phyloP scores from a whole-genome alignment of 2,113 vertebrate species.

The Rhipidura dahli region DNA sequence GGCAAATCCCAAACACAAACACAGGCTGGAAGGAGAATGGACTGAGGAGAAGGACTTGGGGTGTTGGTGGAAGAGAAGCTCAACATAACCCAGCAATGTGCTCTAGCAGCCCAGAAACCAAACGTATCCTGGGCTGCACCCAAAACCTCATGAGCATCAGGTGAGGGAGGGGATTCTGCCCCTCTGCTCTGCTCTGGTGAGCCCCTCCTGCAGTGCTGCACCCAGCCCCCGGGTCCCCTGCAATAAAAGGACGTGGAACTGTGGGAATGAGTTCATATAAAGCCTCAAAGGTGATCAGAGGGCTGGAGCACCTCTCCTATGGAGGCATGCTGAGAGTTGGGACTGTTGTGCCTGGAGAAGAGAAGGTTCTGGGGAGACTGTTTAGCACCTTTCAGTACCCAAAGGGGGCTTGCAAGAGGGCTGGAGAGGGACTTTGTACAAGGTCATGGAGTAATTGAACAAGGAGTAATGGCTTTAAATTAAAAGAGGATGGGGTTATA shows the following conservation, averaged over 20 bases:
- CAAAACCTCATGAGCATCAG: accelerated
- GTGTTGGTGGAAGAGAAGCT: background rate
- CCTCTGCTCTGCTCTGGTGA: background rate
- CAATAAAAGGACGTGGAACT: background rate
- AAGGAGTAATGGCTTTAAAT: background rate
- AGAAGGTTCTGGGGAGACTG: background rate
- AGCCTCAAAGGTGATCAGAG: background rate
- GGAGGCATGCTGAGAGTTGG: background rate
- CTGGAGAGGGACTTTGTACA: background rate
- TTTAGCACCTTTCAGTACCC: background rate
- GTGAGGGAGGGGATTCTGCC: background rate
- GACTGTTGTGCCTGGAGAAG: background rate
- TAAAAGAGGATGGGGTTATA: background rate
- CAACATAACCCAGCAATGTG: background rate
- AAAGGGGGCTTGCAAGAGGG: background rate
- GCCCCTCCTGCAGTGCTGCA: background rate
- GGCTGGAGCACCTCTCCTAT: background rate
- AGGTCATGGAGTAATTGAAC: too few relatives aligned
- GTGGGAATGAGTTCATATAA: background rate
- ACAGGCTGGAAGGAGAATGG: background rate
- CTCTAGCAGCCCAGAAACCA: background rate
- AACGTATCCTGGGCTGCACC: accelerated
- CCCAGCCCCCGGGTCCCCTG: background rate
- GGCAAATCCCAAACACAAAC: background rate
- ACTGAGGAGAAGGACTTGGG: background rate